Evolutionary conservation across 2,113 vertebrate species (phyloP).

Genomic region (Mungos mungo): DNA sequence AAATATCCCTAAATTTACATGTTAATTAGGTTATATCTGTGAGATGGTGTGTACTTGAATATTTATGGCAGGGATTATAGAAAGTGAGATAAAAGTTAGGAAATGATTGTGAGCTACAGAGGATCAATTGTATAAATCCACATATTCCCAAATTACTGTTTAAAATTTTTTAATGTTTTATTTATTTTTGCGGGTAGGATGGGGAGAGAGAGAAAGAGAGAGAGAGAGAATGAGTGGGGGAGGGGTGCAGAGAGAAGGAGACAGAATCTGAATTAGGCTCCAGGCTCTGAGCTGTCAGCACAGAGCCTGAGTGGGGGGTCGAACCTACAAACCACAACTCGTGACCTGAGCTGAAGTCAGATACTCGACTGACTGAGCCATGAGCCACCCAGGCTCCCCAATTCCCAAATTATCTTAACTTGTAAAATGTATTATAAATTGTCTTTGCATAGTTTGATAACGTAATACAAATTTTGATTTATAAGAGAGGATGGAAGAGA

Average conservation of each 20-base stretch:
- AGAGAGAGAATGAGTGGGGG: too few species aligned
- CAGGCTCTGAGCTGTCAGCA: too few species aligned
- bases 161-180: too few species aligned
- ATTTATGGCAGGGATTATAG: neutral
- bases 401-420: neutral
- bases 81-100: slow-evolving; percentile 10
- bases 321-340: too few species aligned
- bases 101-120: neutral
- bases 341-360: too few species aligned
- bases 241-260: too few species aligned
- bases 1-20: neutral
- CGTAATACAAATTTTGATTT: neutral
- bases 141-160: neutral
- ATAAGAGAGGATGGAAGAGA: neutral
- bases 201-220: too few species aligned
- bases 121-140: neutral
- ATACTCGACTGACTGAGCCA: too few species aligned
- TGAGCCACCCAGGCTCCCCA: neutral
- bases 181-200: too few species aligned
- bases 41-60: neutral
- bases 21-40: neutral
- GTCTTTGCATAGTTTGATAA: neutral
- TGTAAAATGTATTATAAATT: neutral
- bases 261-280: too few species aligned
- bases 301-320: too few species aligned